A percentile compares a stretch with the other conserved stretches of the same genome.
Evolutionary conservation across 1,140 invertebrate species (phyloP).

Genomic region (Trichoplusia ni): DNA sequence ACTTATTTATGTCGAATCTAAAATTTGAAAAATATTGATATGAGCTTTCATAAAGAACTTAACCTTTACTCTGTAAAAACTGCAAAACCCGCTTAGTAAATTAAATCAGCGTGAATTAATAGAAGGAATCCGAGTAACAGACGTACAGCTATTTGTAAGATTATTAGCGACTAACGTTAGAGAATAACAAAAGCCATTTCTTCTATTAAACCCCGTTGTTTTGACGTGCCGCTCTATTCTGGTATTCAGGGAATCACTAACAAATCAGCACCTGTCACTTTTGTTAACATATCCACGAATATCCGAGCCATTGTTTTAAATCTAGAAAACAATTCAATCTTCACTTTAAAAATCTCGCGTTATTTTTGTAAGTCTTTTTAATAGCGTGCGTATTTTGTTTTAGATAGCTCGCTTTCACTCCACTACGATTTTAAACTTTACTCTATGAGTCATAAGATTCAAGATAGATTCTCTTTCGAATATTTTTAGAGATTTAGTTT

Average conservation of each 20-base stretch:
- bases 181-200: constrained; percentile 41
- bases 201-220: constrained; percentile 49
- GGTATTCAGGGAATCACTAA: constrained; percentile 56
- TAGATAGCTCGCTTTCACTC: constrained; percentile 14
- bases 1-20: neutral
- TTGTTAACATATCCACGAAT: constrained; percentile 53
- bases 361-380: constrained; percentile 51
- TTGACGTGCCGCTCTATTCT: constrained; percentile 56
- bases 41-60: neutral
- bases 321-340: constrained; percentile 58
- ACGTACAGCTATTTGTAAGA: constrained; percentile 51
- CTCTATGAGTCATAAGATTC: constrained; percentile 27
- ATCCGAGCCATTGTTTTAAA: constrained; percentile 61
- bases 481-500: constrained; percentile 21
- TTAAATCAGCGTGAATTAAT: constrained; percentile 45
- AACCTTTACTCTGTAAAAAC: no score
- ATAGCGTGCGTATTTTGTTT: constrained; percentile 33
- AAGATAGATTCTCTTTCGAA: constrained; percentile 19
- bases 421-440: constrained; percentile 5
- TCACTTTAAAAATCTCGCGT: constrained; percentile 49
- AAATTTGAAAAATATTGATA: neutral
- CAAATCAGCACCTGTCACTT: constrained; percentile 68
- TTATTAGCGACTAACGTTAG: constrained; percentile 44
- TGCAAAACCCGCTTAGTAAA: constrained; percentile 32
- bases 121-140: constrained; percentile 41